These are phyloP conservation scores for Peribatodes rhomboidaria DNA, from an alignment of 2,888 invertebrate species.

Conservation along the genomic window DNA sequence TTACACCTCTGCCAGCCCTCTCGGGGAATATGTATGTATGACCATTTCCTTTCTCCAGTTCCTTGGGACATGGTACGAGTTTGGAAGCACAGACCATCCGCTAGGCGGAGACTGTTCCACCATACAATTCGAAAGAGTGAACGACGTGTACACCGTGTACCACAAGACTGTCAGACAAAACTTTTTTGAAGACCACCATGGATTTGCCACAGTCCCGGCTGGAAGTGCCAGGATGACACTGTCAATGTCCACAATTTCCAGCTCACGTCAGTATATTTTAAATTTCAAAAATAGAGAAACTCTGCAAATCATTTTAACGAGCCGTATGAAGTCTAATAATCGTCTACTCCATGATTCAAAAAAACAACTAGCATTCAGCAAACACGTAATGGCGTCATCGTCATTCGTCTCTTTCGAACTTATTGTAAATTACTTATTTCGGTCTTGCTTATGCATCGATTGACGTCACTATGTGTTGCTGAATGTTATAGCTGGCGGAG, in stretches of 20 bases:
- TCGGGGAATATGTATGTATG: too few species aligned
- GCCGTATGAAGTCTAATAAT: too few species aligned
- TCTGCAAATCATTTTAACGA: too few species aligned
- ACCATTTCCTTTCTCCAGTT: slow-evolving; percentile 56
- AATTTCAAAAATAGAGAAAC: neutral
- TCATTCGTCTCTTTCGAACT: too few species aligned
- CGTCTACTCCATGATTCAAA: too few species aligned
- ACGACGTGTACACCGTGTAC: slow-evolving; percentile 41
- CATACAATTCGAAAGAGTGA: slow-evolving; percentile 49
- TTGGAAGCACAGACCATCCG: slow-evolving; percentile 54
- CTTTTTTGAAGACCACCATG: slow-evolving; percentile 58
- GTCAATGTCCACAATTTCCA: slow-evolving; percentile 42
- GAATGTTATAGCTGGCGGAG: too few species aligned
- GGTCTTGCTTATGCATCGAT: too few species aligned
- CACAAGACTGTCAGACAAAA: slow-evolving; percentile 61
- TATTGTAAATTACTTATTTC: too few species aligned
- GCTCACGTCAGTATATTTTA: slow-evolving; percentile 57
- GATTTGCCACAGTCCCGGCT: slow-evolving; percentile 47
- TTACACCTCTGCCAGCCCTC: too few species aligned
- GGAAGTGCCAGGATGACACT: slow-evolving; percentile 58
- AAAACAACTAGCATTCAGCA: too few species aligned
- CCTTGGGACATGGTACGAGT: slow-evolving; percentile 70
- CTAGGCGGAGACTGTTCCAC: slow-evolving; percentile 63
- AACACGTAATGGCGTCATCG: too few species aligned
- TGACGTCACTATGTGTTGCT: too few species aligned